Base-by-base conservation (phyloP, 2,797 vertebrate genomes). In the Oophaga sylvatica region DNA sequence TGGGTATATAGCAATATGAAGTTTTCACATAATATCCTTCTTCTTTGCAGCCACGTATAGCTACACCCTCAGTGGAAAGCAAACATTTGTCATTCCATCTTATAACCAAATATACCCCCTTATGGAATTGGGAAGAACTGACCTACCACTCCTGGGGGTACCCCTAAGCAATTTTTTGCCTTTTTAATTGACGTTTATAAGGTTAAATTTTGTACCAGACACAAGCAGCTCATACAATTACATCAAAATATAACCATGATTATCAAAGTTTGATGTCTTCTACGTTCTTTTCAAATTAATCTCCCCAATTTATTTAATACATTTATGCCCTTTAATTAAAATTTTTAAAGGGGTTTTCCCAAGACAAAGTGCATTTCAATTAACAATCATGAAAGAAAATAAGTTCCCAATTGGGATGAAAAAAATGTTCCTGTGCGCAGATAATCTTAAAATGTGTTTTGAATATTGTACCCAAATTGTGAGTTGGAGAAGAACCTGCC, bases 181-280 rank as follows among this genome's bases (percentile, higher is more conserved):
- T 45, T 45, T 45, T 20, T 75, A 73, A 73, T 59, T 83, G 82
- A 84, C 82, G 73, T 84, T 83, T 45, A 84, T 26, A 41, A 75
- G 56, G 19, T 73, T n/a, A 83, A 13, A 41, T 17, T 57, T 12
- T 22, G 17, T 29, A 22, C 81, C 56, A 57, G 26, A 31, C 53
- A 20, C 19, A 1, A 35, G 29, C 26, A 35, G 59, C 81, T 59
- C 17, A 73, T 71, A 31, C 9, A 83, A 71, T 75, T 75, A 83
- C 45, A 53, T 76, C 41, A 13, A 22, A 73, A 45, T 11, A 73
- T 19, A 20, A 16, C 68, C 2, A 15, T 12, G 13, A 73, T 45
- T 45, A 59, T 16, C 1, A 3, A 41, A 41, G 20, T 22, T 31
- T 13, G 31, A 16, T 4, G 26, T 13, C n/a, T 31, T 5, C 13